These are phyloP conservation scores for Panzeria rudis DNA, from an alignment of 2,888 invertebrate genomes.

Conservation along the genomic window DNA sequence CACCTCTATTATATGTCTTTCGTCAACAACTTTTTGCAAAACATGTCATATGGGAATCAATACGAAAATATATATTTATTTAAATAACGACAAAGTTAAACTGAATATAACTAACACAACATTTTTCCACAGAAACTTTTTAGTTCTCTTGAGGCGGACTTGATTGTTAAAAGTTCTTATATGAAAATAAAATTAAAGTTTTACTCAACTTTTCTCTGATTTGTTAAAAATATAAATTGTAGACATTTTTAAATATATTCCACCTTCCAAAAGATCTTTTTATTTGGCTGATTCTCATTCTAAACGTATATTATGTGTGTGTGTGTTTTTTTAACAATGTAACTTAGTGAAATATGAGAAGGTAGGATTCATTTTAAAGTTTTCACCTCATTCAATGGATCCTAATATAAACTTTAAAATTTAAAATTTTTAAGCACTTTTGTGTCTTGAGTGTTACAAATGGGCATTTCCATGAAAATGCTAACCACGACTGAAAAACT, in stretches of 20 bases:
- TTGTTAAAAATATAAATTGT: slow-evolving; percentile 17
- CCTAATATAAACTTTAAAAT: no score
- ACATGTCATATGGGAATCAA: slow-evolving; percentile 21
- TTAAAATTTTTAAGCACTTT: no score
- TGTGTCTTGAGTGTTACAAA: no score
- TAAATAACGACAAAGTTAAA: slow-evolving; percentile 25
- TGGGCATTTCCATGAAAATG: no score
- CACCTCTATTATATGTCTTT: neutral
- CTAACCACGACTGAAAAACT: no score
- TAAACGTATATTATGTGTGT: no score
- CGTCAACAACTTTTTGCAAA: slow-evolving; percentile 1
- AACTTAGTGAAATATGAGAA: no score
- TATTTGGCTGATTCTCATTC: no score
- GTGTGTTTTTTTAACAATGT: no score
- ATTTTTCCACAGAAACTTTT: neutral
- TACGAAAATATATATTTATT: neutral
- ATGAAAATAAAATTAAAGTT: slow-evolving; percentile 50
- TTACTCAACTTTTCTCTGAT: slow-evolving; percentile 1
- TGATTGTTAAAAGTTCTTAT: slow-evolving; percentile 12
- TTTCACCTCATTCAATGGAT: no score
- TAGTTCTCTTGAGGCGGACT: neutral
- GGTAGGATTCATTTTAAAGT: no score
- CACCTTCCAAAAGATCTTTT: neutral
- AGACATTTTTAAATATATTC: neutral
- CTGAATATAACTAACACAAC: slow-evolving; percentile 15